These are phyloP conservation scores for Hippocampus zosterae DNA, from an alignment of 2,113 vertebrate genomes.

Conservation along the genomic window DNA sequence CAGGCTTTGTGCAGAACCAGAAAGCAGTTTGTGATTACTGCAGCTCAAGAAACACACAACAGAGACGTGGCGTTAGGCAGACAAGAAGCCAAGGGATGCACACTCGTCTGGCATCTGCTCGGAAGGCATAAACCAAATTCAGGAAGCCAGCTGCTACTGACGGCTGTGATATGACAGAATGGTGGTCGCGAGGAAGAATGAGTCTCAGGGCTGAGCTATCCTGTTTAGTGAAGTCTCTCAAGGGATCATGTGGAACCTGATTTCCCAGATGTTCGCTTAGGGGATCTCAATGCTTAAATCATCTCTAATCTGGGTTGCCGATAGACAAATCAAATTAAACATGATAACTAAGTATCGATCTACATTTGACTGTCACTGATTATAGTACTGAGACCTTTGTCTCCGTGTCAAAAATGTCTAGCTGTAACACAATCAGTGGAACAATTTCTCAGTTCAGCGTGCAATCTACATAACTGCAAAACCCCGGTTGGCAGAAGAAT, in stretches of 20 bases:
- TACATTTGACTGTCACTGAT: constrained; percentile 35
- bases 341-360: constrained; percentile 24
- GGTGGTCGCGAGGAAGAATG: constrained; percentile 27
- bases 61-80: constrained; percentile 29
- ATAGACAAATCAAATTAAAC: constrained; percentile 40
- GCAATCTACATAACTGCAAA: neutral
- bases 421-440: neutral
- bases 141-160: constrained; percentile 54
- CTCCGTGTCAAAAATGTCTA: constrained; percentile 23
- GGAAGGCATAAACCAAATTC: constrained; percentile 51
- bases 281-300: constrained; percentile 36
- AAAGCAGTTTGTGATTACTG: constrained; percentile 33
- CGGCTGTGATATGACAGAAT: constrained; percentile 38
- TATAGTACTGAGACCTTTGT: constrained; percentile 24
- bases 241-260: constrained; percentile 24
- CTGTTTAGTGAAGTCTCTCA: constrained; percentile 27
- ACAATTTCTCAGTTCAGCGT: neutral
- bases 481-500: too few species aligned
- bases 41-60: constrained; percentile 41
- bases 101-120: constrained; percentile 56
- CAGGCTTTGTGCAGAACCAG: constrained; percentile 30
- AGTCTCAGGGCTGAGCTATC: constrained; percentile 19
- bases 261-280: constrained; percentile 44
- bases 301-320: constrained; percentile 21
- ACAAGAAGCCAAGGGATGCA: constrained; percentile 36